Evolutionary conservation across 2,113 vertebrate species (phyloP).

Genomic region (Blennius ocellaris): DNA sequence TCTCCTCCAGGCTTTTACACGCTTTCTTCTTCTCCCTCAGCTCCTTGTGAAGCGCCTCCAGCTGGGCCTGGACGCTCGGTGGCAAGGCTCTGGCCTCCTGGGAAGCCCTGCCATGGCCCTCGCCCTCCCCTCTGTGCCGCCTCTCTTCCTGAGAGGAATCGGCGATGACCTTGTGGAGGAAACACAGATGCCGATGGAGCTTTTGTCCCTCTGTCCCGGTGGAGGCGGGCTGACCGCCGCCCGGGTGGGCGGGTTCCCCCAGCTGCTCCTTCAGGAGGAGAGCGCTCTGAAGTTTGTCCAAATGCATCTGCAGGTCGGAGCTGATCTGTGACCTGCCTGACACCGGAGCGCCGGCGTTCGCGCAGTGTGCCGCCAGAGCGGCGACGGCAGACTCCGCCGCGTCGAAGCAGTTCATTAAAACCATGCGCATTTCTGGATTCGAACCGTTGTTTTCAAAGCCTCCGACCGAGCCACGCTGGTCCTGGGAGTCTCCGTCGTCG

Average conservation of each 20-base stretch:
- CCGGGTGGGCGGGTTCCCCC: constrained; percentile 8
- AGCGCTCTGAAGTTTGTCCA: constrained; percentile 74
- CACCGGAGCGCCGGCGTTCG: constrained; percentile 11
- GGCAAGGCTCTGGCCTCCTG: constrained; percentile 53
- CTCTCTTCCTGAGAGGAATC: constrained; percentile 57
- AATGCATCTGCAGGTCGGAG: constrained; percentile 62
- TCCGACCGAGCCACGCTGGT: not conserved
- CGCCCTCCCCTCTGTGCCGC: constrained; percentile 36
- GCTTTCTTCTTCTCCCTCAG: constrained; percentile 79
- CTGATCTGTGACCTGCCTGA: constrained; percentile 24
- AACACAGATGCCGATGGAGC: constrained; percentile 70
- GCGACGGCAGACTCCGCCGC: constrained; percentile 71
- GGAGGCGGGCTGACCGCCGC: not conserved
- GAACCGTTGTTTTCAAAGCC: not conserved
- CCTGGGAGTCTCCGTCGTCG: constrained; percentile 15
- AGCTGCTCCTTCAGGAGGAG: constrained; percentile 66
- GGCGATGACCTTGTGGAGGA: constrained; percentile 61
- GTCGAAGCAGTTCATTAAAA: constrained; percentile 71
- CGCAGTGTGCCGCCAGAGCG: constrained; percentile 71
- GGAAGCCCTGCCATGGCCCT: constrained; percentile 27
- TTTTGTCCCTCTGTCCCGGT: constrained; percentile 39
- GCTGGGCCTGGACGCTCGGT: constrained; percentile 59
- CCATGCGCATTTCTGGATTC: constrained; percentile 33
- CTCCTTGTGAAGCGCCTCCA: constrained; percentile 80
- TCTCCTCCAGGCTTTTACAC: constrained; percentile 76